A percentile compares a stretch with the other conserved stretches of the same genome.
These are phyloP conservation scores for Drosophila prosaltans DNA, from an alignment of 1,140 invertebrate genomes.

Conservation along the genomic window DNA sequence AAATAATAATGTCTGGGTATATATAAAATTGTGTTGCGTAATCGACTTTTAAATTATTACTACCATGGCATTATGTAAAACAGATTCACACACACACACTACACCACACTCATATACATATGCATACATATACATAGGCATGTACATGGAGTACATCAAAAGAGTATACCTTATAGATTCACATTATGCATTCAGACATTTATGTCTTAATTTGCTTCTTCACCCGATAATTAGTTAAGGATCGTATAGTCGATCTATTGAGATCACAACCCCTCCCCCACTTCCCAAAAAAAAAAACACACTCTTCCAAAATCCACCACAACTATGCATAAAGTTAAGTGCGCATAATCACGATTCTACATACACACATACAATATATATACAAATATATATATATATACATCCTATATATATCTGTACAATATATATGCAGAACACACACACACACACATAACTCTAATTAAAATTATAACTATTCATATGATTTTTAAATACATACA, in stretches of 20 bases:
- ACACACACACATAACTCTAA: constrained; percentile 41
- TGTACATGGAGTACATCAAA: background rate
- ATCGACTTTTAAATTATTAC: constrained; percentile 51
- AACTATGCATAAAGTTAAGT: constrained; percentile 51
- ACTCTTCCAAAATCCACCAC: constrained; percentile 21
- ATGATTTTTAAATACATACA: constrained; percentile 38
- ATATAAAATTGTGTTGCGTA: constrained; percentile 7
- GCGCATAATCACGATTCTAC: constrained; percentile 50
- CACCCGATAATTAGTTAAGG: constrained; percentile 16
- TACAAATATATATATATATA: constrained; percentile 15
- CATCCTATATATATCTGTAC: constrained; percentile 10
- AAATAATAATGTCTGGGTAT: constrained; percentile 2
- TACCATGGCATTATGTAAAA: constrained; percentile 34
- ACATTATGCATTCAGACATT: background rate
- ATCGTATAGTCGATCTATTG: background rate
- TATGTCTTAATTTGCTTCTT: constrained; percentile 8
- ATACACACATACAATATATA: constrained; percentile 15
- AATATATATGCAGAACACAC: constrained; percentile 28
- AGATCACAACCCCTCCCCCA: background rate
- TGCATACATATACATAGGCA: constrained; percentile 18
- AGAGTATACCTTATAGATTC: constrained; percentile 25
- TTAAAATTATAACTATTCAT: constrained; percentile 57
- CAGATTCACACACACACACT: constrained; percentile 4
- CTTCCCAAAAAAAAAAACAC: background rate
- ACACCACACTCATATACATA: constrained; percentile 5